Percentiles rank a stretch among this genome's conserved stretches.
Evolutionary conservation across 2,888 invertebrate genomes (phyloP).

Genomic region (Aleiodes alternator): DNA sequence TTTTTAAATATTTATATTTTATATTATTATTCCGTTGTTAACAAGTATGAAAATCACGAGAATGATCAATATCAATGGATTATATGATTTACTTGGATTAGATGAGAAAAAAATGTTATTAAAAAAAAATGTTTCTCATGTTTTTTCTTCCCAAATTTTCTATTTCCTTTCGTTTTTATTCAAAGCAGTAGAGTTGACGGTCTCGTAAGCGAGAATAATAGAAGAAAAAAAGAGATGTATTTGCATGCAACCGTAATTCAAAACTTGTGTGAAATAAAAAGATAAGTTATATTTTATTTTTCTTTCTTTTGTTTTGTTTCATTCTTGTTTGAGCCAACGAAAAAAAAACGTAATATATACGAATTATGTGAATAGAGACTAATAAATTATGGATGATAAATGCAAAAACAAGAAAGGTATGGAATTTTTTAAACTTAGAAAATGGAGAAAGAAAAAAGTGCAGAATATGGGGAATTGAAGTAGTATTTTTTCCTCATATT

Average conservation of each 20-base stretch:
- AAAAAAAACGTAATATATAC: neutral
- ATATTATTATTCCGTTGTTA: neutral
- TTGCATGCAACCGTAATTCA: slow-evolving; percentile 72
- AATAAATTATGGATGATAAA: slow-evolving; percentile 6
- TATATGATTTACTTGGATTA: no score
- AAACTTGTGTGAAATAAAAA: slow-evolving; percentile 62
- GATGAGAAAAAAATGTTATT: no score
- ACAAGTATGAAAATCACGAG: neutral
- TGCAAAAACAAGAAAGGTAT: no score
- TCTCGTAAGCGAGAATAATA: slow-evolving; percentile 48
- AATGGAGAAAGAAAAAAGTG: no score
- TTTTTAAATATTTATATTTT: slow-evolving; percentile 23
- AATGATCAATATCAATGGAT: neutral
- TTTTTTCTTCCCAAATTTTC: no score
- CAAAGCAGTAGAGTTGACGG: slow-evolving; percentile 27
- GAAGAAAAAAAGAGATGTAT: slow-evolving; percentile 61
- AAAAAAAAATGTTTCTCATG: no score
- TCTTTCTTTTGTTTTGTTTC: slow-evolving; percentile 16
- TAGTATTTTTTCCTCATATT: no score
- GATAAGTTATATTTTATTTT: slow-evolving; percentile 29
- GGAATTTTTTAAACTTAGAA: no score
- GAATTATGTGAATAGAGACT: neutral
- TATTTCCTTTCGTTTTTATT: no score
- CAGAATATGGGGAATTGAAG: no score
- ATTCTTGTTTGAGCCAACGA: neutral